These are phyloP conservation scores for Adelognathus sp. DNA, from an alignment of 2,888 invertebrate species.

Conservation along the genomic window DNA sequence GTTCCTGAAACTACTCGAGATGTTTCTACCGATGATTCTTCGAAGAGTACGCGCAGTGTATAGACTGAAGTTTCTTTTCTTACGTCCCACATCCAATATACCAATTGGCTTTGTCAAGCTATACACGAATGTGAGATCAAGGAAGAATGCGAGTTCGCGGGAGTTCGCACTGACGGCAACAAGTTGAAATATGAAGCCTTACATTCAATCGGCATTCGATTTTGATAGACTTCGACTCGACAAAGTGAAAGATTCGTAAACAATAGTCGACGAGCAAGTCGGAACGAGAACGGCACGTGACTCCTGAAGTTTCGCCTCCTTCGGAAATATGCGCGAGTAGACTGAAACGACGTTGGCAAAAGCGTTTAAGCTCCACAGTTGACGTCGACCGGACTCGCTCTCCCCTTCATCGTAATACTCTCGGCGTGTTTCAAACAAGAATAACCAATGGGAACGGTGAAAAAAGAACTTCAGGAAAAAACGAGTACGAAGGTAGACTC, in stretches of 20 bases:
- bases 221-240: not conserved
- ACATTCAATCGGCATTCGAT: not conserved
- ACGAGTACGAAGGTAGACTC: not conserved
- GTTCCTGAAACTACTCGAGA: no score
- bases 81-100: no score
- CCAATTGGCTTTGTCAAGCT: no score
- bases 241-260: not conserved
- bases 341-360: not conserved
- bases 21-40: no score
- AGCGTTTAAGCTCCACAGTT: slow-evolving; percentile 5
- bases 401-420: not conserved
- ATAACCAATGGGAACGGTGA: not conserved
- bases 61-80: no score
- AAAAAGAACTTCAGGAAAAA: not conserved
- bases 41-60: no score
- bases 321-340: not conserved
- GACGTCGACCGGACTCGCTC: not conserved
- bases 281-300: not conserved
- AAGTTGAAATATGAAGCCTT: not conserved
- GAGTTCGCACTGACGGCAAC: not conserved
- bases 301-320: not conserved
- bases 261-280: not conserved
- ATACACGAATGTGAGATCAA: no score
- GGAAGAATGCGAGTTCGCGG: no score
- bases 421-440: not conserved